Conservation (phyloP, 2,888 invertebrate species). For the Panorpa germanica region DNA sequence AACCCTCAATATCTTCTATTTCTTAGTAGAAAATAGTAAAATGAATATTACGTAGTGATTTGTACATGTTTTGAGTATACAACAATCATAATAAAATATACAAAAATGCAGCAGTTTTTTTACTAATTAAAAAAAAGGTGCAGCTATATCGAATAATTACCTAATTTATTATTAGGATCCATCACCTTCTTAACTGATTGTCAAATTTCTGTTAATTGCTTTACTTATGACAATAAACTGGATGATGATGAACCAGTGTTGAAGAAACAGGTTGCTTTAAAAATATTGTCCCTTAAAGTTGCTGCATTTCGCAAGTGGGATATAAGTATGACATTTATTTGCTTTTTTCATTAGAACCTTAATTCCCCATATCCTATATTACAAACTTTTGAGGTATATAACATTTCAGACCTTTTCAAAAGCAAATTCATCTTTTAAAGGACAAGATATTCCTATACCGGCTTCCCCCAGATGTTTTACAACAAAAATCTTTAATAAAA, state of each 20-base stretch:
- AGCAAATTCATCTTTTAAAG: conserved; percentile 60
- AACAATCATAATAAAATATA: too few species aligned
- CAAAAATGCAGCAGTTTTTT: too few species aligned
- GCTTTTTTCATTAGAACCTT: neutral
- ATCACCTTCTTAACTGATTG: conserved; percentile 60
- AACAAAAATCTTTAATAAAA: too few species aligned
- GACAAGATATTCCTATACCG: conserved; percentile 28
- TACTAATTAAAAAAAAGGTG: too few species aligned
- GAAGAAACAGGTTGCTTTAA: conserved; percentile 53
- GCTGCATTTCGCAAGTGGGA: conserved; percentile 78
- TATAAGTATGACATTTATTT: conserved; percentile 28
- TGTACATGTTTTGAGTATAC: too few species aligned
- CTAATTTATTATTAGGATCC: conserved; percentile 44
- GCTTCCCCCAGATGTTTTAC: too few species aligned
- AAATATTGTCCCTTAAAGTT: conserved; percentile 71
- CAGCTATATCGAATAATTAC: too few species aligned
- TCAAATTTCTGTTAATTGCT: conserved; percentile 65
- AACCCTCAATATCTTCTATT: too few species aligned
- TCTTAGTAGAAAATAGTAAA: too few species aligned
- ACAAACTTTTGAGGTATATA: conserved; percentile 30
- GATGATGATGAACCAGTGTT: conserved; percentile 20
- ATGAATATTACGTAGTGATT: too few species aligned
- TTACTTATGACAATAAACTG: conserved; percentile 27
- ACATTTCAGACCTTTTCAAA: conserved; percentile 53
- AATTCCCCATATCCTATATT: neutral